These are phyloP conservation scores for Gonocerus acuteangulatus DNA, from an alignment of 2,888 invertebrate species.

Conservation along the genomic window DNA sequence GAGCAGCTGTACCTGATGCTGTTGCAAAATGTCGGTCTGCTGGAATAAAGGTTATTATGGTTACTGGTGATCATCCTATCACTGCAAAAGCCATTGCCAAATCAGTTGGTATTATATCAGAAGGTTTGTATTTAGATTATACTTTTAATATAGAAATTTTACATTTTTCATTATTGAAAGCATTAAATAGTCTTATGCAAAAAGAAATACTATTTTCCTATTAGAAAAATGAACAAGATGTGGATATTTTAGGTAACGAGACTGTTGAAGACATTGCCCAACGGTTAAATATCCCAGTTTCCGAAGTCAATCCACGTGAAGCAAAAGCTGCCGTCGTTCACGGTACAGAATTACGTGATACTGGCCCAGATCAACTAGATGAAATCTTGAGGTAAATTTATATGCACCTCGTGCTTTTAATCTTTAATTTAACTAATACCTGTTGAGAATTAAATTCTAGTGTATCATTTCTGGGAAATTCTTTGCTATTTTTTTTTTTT, in stretches of 20 bases:
- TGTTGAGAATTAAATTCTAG: too few species aligned
- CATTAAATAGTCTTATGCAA: not conserved
- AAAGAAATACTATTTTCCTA: too few species aligned
- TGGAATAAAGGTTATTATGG: slow-evolving; percentile 95
- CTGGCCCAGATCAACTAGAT: slow-evolving; percentile 77
- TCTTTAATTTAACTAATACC: too few species aligned
- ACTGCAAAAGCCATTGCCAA: slow-evolving; percentile 93
- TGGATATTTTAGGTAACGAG: slow-evolving; percentile 67
- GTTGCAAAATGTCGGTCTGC: slow-evolving; percentile 95
- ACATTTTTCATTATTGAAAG: not conserved
- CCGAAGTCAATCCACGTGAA: slow-evolving; percentile 82
- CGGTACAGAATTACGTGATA: slow-evolving; percentile 80
- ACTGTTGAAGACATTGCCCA: slow-evolving; percentile 91
- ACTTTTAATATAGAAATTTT: not conserved
- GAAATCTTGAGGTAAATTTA: slow-evolving; percentile 83
- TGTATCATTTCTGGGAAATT: too few species aligned
- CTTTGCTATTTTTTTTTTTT: too few species aligned
- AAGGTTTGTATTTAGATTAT: slow-evolving; percentile 50
- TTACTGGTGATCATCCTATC: slow-evolving; percentile 92
- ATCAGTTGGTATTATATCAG: slow-evolving; percentile 88
- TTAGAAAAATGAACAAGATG: too few species aligned
- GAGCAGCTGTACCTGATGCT: slow-evolving; percentile 94
- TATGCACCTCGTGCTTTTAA: too few species aligned
- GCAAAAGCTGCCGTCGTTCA: slow-evolving; percentile 88
- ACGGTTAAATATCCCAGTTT: slow-evolving; percentile 78